Evolutionary conservation across 2,888 invertebrate species (phyloP).

Genomic region (Steinernema hermaphroditum): DNA sequence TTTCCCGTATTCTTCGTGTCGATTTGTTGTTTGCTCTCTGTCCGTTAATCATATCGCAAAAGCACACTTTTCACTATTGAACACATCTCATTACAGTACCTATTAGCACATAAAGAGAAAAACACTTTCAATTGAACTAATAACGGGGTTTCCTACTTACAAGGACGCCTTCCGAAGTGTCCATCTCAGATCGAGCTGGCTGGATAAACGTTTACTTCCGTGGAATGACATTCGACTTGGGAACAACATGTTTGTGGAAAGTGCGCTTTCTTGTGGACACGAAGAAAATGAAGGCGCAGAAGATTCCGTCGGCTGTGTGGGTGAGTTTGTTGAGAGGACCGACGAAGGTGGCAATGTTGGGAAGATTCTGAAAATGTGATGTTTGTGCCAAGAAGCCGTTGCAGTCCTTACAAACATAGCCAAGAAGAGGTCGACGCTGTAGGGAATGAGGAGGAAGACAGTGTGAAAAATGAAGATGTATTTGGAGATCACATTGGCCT

Average conservation of each 20-base stretch:
- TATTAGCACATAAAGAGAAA: too few relatives aligned
- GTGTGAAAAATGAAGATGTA: constrained; percentile 7
- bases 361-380: neutral
- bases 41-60: too few relatives aligned
- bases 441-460: neutral
- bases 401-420: neutral
- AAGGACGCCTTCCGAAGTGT: too few relatives aligned
- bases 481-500: neutral
- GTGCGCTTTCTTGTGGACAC: neutral
- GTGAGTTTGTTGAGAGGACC: neutral
- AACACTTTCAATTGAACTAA: too few relatives aligned
- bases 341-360: neutral
- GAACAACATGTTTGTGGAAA: neutral
- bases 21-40: too few relatives aligned
- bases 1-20: too few relatives aligned
- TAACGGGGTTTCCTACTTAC: too few relatives aligned
- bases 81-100: too few relatives aligned
- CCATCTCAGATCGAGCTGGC: too few relatives aligned
- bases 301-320: neutral
- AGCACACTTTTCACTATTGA: too few relatives aligned
- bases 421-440: neutral
- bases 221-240: too few relatives aligned
- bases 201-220: too few relatives aligned
- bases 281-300: neutral
- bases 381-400: neutral